Conservation (phyloP, 1,140 invertebrate species). For the Galendromus occidentalis region DNA sequence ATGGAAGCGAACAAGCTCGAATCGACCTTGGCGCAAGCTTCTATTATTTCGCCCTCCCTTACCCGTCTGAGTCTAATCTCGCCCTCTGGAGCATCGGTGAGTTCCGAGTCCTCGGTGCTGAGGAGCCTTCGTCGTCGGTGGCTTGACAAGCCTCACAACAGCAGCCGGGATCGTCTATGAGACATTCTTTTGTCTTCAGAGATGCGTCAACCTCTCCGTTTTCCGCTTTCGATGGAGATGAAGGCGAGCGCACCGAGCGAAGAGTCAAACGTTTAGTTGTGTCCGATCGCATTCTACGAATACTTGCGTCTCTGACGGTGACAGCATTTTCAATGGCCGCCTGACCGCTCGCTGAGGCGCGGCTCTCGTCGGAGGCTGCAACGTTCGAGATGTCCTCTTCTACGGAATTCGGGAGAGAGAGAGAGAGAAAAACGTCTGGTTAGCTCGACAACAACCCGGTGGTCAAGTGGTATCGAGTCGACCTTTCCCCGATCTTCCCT, state of each 20-base stretch:
- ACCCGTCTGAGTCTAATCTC: no score
- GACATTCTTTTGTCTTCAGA: background rate
- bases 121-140: background rate
- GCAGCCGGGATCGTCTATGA: background rate
- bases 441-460: no score
- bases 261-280: constrained; percentile 5
- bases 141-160: constrained; percentile 7
- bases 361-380: constrained; percentile 3
- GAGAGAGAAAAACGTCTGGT: no score
- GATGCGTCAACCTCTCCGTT: background rate
- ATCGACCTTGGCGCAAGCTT: no score
- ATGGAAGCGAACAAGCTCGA: no score
- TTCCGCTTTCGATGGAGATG: background rate
- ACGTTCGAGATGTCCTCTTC: constrained; percentile 16
- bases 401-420: constrained; percentile 15
- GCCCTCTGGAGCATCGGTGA: no score
- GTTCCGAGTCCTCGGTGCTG: no score
- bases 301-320: background rate
- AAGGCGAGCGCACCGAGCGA: background rate
- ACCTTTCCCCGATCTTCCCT: no score
- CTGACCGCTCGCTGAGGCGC: no score
- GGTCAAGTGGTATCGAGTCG: no score
- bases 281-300: background rate
- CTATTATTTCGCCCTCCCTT: background rate
- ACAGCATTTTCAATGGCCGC: no score